Percentiles rank a stretch among this genome's conserved stretches.
Evolutionary conservation across 2,113 vertebrate species (phyloP).

Genomic region (Saguinus midas): DNA sequence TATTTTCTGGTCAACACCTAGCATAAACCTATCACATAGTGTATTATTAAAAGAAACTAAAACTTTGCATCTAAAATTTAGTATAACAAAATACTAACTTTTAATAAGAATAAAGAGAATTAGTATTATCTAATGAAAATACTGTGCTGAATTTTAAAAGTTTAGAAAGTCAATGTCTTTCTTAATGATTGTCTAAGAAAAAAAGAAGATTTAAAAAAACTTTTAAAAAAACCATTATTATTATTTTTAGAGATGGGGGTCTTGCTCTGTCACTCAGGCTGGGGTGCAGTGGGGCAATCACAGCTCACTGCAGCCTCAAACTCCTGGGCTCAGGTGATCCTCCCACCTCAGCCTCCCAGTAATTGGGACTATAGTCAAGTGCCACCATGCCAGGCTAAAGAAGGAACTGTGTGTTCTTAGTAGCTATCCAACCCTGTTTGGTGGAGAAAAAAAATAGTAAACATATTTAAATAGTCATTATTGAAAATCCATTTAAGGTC

Average conservation of each 20-base stretch:
- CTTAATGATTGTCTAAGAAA: neutral
- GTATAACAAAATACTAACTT: neutral
- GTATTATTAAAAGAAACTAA: neutral
- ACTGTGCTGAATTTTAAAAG: neutral
- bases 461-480: slow-evolving; percentile 16
- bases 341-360: too few relatives aligned
- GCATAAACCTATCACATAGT: neutral
- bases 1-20: neutral
- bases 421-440: neutral
- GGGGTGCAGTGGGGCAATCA: too few relatives aligned
- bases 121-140: slow-evolving; percentile 43
- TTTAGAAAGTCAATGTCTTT: neutral
- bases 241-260: too few relatives aligned
- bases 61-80: neutral
- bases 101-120: neutral
- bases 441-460: neutral
- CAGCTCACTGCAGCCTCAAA: too few relatives aligned
- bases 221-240: neutral
- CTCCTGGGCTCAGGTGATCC: too few relatives aligned
- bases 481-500: neutral
- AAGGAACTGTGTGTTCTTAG: neutral
- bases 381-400: too few relatives aligned
- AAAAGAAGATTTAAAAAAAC: neutral
- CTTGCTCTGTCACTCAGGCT: too few relatives aligned
- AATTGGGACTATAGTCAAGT: too few relatives aligned